Evolutionary conservation across 2,113 vertebrate species (phyloP).

Genomic region (Oenanthe melanoleuca): DNA sequence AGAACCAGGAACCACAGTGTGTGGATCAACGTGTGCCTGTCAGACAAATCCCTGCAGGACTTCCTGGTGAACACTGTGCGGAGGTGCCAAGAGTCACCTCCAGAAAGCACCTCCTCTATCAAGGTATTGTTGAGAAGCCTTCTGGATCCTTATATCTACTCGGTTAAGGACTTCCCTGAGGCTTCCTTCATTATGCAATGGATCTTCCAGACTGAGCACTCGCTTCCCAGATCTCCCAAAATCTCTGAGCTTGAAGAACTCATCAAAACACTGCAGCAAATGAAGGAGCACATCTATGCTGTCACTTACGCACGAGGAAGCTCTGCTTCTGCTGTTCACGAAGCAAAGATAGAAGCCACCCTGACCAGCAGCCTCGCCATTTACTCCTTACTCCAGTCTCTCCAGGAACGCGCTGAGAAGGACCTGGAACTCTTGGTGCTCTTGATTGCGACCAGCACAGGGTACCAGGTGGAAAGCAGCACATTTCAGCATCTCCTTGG

Average conservation of each 20-base stretch:
- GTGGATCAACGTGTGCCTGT: too few species aligned
- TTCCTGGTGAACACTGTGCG: too few species aligned
- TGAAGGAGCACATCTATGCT: neutral
- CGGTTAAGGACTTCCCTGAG: too few species aligned
- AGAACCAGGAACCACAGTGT: too few species aligned
- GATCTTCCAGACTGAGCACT: too few species aligned
- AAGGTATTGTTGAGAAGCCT: too few species aligned
- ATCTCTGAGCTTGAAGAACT: slow-evolving; percentile 18
- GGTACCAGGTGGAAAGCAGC: slow-evolving; percentile 27
- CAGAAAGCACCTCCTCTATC: too few species aligned
- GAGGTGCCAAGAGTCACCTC: too few species aligned
- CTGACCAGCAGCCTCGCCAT: neutral
- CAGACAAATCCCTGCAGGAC: too few species aligned
- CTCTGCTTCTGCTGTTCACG: neutral
- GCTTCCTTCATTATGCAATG: too few species aligned
- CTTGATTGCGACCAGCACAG: slow-evolving; percentile 12
- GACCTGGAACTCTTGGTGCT: slow-evolving; percentile 64
- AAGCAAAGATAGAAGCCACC: slow-evolving; percentile 47
- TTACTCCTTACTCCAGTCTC: slow-evolving; percentile 28
- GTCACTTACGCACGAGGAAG: neutral
- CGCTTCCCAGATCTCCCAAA: neutral
- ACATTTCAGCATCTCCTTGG: slow-evolving; percentile 59
- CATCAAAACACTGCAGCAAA: too few species aligned
- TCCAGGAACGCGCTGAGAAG: slow-evolving; percentile 11
- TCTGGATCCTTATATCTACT: too few species aligned